Base-by-base conservation (phyloP, 2,888 invertebrate species). In the Prenolepis imparis region DNA sequence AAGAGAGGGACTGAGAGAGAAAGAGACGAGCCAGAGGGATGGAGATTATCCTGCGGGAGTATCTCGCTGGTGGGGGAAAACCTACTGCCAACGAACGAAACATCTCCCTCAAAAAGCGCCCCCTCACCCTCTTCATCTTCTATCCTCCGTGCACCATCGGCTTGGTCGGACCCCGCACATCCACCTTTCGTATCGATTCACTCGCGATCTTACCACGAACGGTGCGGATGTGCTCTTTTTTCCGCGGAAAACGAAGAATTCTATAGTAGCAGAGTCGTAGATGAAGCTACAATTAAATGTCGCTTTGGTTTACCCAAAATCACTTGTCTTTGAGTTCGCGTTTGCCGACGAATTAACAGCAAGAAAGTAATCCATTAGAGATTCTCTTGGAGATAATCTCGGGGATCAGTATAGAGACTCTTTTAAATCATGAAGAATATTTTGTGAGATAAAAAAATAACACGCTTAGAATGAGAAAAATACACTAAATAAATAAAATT, bases 41-140 rank as follows among this genome's bases (percentile, higher is more conserved):
- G 91, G 92, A 89, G 93, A 93, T 93, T 93, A 93, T 93, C 92
- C 93, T 91, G 91, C 91, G 91, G 91, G 91, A 91, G 86, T 88
- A 44, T 70, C 84, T 87, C 85, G 85, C n/a, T n/a, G 90, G 88
- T 89, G 90, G 90, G 90, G 89, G 90, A 88, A 91, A 92, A 92
- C 91, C 92, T 90, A 91, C 92, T 91, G 91, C 89, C 90, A 91
- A 89, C 92, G 92, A 92, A 93, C 93, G 93, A 92, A 93, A 94
- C 93, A 93, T 93, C 94, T 92, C 93, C 93, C 93, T 93, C 93
- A 92, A 92, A 93, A 93, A 93, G 91, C 92, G 89, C 87, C 92
- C 91, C 88, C 90, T 85, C 89, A 87, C 75, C 87, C 86, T 86
- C 82, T 63, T 80, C 83, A 78, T 83, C 89, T 72, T 32, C 48